Evolutionary conservation across 2,113 vertebrate genomes (phyloP).

Genomic region (Synodontis membranacea): DNA sequence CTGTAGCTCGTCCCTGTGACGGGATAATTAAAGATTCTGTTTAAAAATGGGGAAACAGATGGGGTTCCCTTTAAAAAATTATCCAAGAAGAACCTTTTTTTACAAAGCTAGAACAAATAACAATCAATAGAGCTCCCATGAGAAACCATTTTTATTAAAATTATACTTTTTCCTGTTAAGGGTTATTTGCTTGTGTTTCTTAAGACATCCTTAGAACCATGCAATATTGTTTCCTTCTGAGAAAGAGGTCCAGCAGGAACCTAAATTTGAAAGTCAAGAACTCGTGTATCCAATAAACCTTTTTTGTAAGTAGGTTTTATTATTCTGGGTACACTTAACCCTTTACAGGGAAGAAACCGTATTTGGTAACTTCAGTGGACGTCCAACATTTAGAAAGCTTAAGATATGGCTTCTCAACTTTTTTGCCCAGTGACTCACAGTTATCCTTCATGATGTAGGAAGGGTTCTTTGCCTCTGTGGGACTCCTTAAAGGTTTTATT

Average conservation of each 20-base stretch:
- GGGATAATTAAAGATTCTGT: not conserved
- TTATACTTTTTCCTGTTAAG: not conserved
- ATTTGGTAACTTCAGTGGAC: too few relatives aligned
- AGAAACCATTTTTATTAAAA: not conserved
- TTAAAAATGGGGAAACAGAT: too few relatives aligned
- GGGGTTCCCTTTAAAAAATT: too few relatives aligned
- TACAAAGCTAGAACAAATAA: not conserved
- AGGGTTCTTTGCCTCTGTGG: too few relatives aligned
- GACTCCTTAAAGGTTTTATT: not conserved
- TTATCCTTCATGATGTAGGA: too few relatives aligned
- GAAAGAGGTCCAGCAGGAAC: not conserved
- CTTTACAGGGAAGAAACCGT: not conserved
- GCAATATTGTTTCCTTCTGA: not conserved
- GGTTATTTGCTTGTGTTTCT: not conserved
- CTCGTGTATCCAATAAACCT: not conserved
- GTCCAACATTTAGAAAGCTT: too few relatives aligned
- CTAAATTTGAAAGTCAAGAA: too few relatives aligned
- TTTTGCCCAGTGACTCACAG: too few relatives aligned
- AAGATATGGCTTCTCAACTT: too few relatives aligned
- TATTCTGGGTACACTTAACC: too few relatives aligned
- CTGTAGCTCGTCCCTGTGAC: not conserved
- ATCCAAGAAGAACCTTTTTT: too few relatives aligned
- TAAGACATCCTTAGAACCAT: not conserved
- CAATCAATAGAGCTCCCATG: not conserved
- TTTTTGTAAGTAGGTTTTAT: not conserved